Conservation (phyloP, 2,797 vertebrate species). For the Halcyon chelicuti region DNA sequence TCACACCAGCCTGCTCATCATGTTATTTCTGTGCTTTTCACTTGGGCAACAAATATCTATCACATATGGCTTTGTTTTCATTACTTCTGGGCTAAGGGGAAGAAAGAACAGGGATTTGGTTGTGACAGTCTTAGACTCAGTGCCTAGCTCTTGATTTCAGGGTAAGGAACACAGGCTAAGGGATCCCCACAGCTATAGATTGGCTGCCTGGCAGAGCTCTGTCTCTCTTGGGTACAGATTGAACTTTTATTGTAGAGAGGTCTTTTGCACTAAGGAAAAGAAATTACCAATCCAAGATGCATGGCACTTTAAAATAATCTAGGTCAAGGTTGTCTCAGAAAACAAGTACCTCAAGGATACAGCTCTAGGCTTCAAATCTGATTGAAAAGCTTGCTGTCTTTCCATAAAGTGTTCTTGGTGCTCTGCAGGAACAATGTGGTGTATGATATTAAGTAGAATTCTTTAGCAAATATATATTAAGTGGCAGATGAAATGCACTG, state of each 20-base stretch:
- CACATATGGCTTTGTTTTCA: neutral
- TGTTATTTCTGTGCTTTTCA: neutral
- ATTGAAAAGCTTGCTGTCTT: slow-evolving; percentile 14
- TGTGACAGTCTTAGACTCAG: neutral
- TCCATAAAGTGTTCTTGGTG: neutral
- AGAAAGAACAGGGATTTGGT: neutral
- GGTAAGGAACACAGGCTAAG: neutral
- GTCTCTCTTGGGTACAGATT: neutral
- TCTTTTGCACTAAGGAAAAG: neutral
- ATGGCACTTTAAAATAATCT: neutral
- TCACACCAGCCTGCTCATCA: neutral
- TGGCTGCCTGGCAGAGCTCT: neutral
- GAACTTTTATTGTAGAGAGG: neutral
- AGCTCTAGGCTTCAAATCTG: neutral
- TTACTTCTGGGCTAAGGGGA: neutral
- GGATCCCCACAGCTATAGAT: neutral
- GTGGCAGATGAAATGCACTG: neutral
- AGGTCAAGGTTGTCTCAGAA: slow-evolving; percentile 42
- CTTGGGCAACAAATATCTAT: neutral
- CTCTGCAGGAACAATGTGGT: slow-evolving; percentile 19
- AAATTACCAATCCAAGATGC: neutral
- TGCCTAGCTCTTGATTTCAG: neutral
- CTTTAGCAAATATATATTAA: slow-evolving; percentile 22
- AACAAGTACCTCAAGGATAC: slow-evolving; percentile 23
- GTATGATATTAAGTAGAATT: neutral